Percentiles rank a stretch among this genome's conserved stretches.
Conservation (phyloP, 2,888 invertebrate genomes). For the Thymelicus sylvestris region DNA sequence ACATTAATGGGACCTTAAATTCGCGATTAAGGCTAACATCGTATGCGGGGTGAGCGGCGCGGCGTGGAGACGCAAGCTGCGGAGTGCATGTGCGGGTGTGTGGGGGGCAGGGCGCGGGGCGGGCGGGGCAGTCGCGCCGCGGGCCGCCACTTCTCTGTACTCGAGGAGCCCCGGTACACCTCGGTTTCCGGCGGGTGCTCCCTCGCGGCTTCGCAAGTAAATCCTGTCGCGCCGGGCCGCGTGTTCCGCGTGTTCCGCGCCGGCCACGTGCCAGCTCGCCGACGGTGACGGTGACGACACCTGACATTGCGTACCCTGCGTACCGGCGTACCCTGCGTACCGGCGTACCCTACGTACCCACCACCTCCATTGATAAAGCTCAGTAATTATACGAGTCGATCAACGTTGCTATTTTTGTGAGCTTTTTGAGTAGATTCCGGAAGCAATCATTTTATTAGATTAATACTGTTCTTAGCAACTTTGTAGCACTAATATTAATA, state of each 20-base stretch:
- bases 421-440: slow-evolving; percentile 27
- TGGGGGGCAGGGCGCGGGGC: slow-evolving; percentile 56
- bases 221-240: slow-evolving; percentile 58
- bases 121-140: slow-evolving; percentile 71
- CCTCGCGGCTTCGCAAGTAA: slow-evolving; percentile 78
- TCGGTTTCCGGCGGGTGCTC: slow-evolving; percentile 82
- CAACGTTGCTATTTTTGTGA: slow-evolving; percentile 48
- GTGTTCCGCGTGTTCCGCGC: slow-evolving; percentile 64
- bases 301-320: slow-evolving; percentile 50
- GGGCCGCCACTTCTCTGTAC: slow-evolving; percentile 82
- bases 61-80: slow-evolving; percentile 80
- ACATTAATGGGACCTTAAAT: slow-evolving; percentile 82
- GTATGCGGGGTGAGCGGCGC: slow-evolving; percentile 81
- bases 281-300: slow-evolving; percentile 53
- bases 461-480: background rate
- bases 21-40: slow-evolving; percentile 84
- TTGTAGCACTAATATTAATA: background rate
- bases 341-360: slow-evolving; percentile 39
- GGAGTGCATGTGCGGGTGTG: slow-evolving; percentile 75
- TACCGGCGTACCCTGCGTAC: slow-evolving; percentile 38
- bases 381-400: slow-evolving; percentile 64
- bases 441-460: slow-evolving; percentile 10
- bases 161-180: slow-evolving; percentile 83
- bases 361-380: slow-evolving; percentile 66
- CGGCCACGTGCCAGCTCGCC: slow-evolving; percentile 71